Evolutionary conservation across 2,113 vertebrate genomes (phyloP), one percentile per base, ranked within the genome.

Genomic region (Saccopteryx bilineata): DNA sequence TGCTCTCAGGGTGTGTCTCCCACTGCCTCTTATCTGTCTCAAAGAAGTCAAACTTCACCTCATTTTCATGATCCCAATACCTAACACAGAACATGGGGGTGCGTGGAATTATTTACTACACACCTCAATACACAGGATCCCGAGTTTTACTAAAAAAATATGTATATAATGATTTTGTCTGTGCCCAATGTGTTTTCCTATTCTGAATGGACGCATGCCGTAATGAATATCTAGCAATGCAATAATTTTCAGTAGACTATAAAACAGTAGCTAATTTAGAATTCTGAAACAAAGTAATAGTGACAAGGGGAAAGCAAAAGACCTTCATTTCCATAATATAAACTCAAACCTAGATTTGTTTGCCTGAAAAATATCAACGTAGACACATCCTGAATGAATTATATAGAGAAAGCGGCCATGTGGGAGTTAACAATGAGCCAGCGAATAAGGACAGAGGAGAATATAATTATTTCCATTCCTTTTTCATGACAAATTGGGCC

Each of bases 331-430:
- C 85, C 85, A 78, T 83, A 95, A 95, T 88, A 76, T 74, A 85
- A 92, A 94, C 76, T 96, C 90, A 95, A 39, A 82, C 2, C 68
- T 87, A 79, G 39, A 85, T 90, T 66, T 63, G 54, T 69, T 50
- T 75, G 33, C 91, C 66, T 95, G 72, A 39, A 63, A 93, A 91
- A 15, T 24, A 87, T 82, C 93, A 86, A 26, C 3, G 2, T 4
- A 80, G 95, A 93, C 85, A 96, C 92, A 96, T 92, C 86, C 82
- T 24, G 96, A 83, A 96, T 66, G 81, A 90, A 93, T 97, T 95
- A 93, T 33, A 74, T 0, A 54, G 60, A 74, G 81, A 95, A 89
- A 89, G n/a, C 1, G 0, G 71, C 83, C 66, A 26, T 19, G 39
- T 13, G 85, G 52, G 74, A 90, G 72, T 72, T 72, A 90, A 95